phyloP scores from a whole-genome alignment of 2,113 vertebrate genomes.

The Rafetus swinhoei region DNA sequence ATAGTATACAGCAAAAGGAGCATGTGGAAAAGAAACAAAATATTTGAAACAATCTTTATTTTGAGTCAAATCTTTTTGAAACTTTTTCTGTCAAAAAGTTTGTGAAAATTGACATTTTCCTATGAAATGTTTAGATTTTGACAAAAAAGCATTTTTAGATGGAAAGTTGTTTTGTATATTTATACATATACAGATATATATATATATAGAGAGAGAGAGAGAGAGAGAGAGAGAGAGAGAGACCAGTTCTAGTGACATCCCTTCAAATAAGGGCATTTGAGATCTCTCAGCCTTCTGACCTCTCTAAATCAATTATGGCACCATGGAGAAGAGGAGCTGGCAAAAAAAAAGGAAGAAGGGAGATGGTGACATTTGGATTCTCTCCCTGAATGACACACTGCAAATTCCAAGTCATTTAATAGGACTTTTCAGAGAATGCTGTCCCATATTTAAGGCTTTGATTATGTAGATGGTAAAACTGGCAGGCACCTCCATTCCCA shows the following conservation, averaged over 20 bases:
- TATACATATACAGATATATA: no score
- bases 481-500: constrained; percentile 41
- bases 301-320: background rate
- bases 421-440: constrained; percentile 26
- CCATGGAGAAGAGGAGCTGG: background rate
- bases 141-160: background rate
- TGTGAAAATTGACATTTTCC: background rate
- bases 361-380: background rate
- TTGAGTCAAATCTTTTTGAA: background rate
- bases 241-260: background rate
- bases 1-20: background rate
- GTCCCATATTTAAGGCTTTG: constrained; percentile 28
- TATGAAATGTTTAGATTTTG: background rate
- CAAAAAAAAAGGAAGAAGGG: background rate
- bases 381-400: background rate
- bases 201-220: no score
- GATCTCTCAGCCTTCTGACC: accelerated
- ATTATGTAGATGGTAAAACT: constrained; percentile 54
- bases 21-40: background rate
- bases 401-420: background rate
- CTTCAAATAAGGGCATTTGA: background rate
- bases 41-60: background rate
- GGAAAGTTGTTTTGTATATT: background rate
- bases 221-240: no score
- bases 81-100: background rate